Conservation (phyloP, 2,113 vertebrate species). For the Thalassoma bifasciatum region DNA sequence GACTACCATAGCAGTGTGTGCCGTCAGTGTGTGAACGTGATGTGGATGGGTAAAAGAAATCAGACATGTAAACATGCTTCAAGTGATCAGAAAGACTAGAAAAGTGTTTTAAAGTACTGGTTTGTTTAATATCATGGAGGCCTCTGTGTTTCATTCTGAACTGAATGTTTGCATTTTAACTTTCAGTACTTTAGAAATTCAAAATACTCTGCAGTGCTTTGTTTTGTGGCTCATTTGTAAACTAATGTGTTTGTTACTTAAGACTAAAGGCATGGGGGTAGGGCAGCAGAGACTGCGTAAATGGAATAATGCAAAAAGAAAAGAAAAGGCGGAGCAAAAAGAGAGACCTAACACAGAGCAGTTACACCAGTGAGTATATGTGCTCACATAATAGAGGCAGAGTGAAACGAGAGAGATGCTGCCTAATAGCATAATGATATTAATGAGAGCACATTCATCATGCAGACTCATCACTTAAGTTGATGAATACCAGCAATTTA, state of each 20-base stretch:
- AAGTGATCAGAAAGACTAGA: too few relatives aligned
- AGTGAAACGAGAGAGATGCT: slow-evolving; percentile 36
- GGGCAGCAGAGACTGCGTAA: background rate
- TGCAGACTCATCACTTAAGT: slow-evolving; percentile 76
- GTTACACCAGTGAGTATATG: background rate
- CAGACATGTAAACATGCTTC: too few relatives aligned
- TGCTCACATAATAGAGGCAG: slow-evolving; percentile 29
- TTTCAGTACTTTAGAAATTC: background rate
- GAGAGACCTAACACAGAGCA: background rate
- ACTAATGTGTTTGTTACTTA: background rate
- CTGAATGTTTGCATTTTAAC: background rate
- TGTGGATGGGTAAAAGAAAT: too few relatives aligned
- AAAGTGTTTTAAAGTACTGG: too few relatives aligned
- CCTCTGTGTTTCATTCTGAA: too few relatives aligned
- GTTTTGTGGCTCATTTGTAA: background rate
- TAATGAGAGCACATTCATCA: slow-evolving; percentile 79
- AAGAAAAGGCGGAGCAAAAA: background rate
- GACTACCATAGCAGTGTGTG: too few relatives aligned
- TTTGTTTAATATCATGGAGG: too few relatives aligned
- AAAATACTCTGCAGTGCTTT: background rate
- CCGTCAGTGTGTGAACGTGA: too few relatives aligned
- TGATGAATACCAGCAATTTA: slow-evolving; percentile 80
- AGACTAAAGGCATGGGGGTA: background rate
- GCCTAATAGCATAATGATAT: slow-evolving; percentile 76
- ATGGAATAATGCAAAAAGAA: background rate